Conservation (phyloP, 2,888 invertebrate species). For the Cephus pygmeus region DNA sequence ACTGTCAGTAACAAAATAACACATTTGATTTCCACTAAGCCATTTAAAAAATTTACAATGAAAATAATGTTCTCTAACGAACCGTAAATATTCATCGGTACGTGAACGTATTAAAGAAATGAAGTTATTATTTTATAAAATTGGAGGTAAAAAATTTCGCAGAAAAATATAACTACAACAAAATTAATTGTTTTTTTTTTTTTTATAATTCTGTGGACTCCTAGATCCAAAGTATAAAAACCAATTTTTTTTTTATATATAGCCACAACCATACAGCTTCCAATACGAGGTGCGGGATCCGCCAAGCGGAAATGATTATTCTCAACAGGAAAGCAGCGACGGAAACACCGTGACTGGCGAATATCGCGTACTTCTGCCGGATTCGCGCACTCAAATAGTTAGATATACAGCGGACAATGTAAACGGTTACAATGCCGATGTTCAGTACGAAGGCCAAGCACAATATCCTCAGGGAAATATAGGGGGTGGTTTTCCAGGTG, state of each 20-base stretch:
- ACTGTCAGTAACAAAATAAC: no score
- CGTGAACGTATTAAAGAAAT: no score
- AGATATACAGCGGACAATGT: conserved; percentile 87
- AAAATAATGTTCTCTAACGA: no score
- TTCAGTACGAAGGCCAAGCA: conserved; percentile 69
- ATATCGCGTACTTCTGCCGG: conserved; percentile 85
- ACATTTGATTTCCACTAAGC: no score
- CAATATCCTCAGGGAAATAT: conserved; percentile 53
- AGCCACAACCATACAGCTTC: conserved; percentile 81
- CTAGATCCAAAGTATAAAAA: neutral
- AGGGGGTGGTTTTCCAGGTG: conserved; percentile 20
- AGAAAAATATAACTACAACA: no score
- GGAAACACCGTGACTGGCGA: conserved; percentile 86
- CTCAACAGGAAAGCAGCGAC: conserved; percentile 87
- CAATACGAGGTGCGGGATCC: conserved; percentile 86
- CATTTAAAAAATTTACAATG: no score
- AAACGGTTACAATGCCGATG: conserved; percentile 89
- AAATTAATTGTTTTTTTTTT: no score
- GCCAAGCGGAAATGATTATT: conserved; percentile 82
- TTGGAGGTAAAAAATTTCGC: no score
- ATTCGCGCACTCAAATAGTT: conserved; percentile 87
- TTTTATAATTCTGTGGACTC: no score
- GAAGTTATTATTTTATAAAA: no score
- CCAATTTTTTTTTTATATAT: conserved; percentile 15
- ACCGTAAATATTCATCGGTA: no score